Evolutionary conservation across 2,888 invertebrate genomes (phyloP), one percentile per base, ranked within the genome.

Genomic region (Calameuta pallipes): DNA sequence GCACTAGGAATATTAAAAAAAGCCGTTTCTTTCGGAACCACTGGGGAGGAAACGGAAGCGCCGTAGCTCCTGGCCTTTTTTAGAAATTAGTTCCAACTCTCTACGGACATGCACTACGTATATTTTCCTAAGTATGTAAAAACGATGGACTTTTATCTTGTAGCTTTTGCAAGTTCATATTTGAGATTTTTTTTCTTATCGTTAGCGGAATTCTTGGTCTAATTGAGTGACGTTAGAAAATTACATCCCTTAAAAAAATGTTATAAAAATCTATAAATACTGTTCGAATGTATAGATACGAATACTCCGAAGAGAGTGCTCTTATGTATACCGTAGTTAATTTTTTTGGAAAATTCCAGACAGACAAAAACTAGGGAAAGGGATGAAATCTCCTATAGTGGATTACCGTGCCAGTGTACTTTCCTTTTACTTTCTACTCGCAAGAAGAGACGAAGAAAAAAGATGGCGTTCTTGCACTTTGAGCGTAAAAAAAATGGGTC

Each of bases 1-100:
- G 89, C 89, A 90, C 88, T 90, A 90, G 85, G 81, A 85, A 89
- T 89, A 90, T 91, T 90, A 90, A 89, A 90, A 89, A 87, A 83
- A 80, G 76, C 74, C 73, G 75, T n/a, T 68, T 69, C 69, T 86
- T 87, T 87, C 9, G 83, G 81, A 85, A 75, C 81, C 87, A 87
- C 83, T 85, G 87, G 81, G 77, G 87, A 87, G 89, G 89, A 90
- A 90, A 88, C 88, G 88, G 88, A 89, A 85, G 83, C 83, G 80
- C 56, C 56, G 56, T 56, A 56, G 36, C 11, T 69, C 75, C 73
- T 74, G 73, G 30, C 75, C 76, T 78, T 88, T 89, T 87, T 86
- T 86, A 89, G 86, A 88, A 89, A 89, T 89, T 89, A 88, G 88
- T 89, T 83, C 75, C 81, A 80, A 3, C 30, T 31, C 13, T 71